Conservation (phyloP, 30 jellyfish, hydroid and myxozoan genomes). For the Hydra vulgaris region DNA sequence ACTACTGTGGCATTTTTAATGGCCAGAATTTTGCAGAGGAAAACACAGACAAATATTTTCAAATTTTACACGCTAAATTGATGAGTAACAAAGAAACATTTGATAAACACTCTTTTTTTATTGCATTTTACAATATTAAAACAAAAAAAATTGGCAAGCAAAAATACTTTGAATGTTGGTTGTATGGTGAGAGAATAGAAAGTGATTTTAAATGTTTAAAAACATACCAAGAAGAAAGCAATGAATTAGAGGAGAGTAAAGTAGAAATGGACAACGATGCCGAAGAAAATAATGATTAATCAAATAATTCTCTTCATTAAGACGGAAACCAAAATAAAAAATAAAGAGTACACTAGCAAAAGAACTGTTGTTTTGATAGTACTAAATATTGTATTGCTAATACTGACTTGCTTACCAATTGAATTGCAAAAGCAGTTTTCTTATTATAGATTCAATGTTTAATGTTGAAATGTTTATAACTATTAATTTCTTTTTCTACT, state of each 20-base stretch:
- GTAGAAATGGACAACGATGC: conserved; percentile 9
- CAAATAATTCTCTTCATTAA: too few species aligned
- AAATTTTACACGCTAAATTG: neutral
- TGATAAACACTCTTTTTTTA: conserved; percentile 10
- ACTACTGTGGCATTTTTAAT: conserved; percentile 26
- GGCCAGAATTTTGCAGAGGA: conserved; percentile 15
- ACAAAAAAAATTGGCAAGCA: neutral
- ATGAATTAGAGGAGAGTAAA: neutral
- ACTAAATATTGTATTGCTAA: too few species aligned
- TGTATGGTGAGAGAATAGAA: conserved; percentile 28
- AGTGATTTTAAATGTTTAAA: conserved; percentile 30
- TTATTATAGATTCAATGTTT: too few species aligned
- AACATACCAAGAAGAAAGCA: conserved; percentile 20
- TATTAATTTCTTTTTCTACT: too few species aligned
- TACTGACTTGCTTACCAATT: too few species aligned
- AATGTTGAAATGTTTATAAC: too few species aligned
- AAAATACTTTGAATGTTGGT: conserved; percentile 47
- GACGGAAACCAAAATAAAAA: too few species aligned
- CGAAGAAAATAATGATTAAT: too few species aligned
- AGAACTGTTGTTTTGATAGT: too few species aligned
- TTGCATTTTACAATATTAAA: conserved; percentile 29
- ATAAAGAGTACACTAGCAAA: too few species aligned
- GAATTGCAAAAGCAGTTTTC: too few species aligned
- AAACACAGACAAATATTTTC: conserved; percentile 3
- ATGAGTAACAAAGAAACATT: conserved; percentile 34